phyloP scores from a whole-genome alignment of 1,140 invertebrate genomes.

The Adelges cooleyi region DNA sequence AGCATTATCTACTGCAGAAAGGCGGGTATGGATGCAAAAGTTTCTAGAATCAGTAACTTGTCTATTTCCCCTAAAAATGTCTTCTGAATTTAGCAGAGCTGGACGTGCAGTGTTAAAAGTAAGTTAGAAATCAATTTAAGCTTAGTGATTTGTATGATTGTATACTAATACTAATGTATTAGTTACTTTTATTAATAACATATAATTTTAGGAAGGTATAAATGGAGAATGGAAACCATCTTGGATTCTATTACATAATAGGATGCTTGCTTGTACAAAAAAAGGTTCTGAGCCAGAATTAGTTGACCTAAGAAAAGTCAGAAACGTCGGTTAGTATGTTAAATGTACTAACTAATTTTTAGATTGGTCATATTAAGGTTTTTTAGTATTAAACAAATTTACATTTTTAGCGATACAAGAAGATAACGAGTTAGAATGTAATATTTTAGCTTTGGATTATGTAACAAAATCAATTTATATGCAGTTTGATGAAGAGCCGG shows the following conservation, averaged over 20 bases:
- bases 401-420: slow-evolving; percentile 41
- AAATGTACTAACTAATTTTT: neutral
- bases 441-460: slow-evolving; percentile 53
- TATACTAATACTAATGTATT: neutral
- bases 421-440: slow-evolving; percentile 43
- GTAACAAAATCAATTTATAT: slow-evolving; percentile 53
- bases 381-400: too few relatives aligned
- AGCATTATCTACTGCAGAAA: slow-evolving; percentile 43
- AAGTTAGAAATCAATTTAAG: slow-evolving; percentile 41
- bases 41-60: slow-evolving; percentile 50
- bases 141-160: neutral
- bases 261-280: slow-evolving; percentile 54
- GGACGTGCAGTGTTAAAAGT: slow-evolving; percentile 61
- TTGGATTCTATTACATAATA: slow-evolving; percentile 61
- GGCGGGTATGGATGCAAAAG: slow-evolving; percentile 55
- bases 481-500: slow-evolving; percentile 49
- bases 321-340: slow-evolving; percentile 53
- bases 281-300: slow-evolving; percentile 44
- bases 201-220: slow-evolving; percentile 45
- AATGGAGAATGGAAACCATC: slow-evolving; percentile 59
- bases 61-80: slow-evolving; percentile 47
- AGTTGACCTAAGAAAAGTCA: slow-evolving; percentile 67
- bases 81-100: slow-evolving; percentile 47
- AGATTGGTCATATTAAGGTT: too few relatives aligned
- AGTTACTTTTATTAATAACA: neutral